Evolutionary conservation across 2,888 invertebrate genomes (phyloP), one percentile per base, ranked within the genome.

Genomic region (Actias luna): DNA sequence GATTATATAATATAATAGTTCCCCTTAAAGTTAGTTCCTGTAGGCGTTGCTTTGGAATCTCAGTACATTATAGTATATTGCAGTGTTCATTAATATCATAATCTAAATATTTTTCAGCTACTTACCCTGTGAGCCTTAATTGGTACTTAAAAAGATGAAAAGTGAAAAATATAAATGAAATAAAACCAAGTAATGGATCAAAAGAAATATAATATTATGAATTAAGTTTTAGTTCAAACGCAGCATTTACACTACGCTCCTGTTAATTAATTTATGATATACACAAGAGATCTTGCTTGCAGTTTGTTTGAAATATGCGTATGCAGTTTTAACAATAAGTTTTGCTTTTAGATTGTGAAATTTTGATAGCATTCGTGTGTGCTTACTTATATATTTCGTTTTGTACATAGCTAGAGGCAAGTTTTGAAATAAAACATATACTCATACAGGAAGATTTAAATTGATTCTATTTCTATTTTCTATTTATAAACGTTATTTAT

Each of bases 371-470:
- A 75, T 67, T 69, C 67, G 71, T 63, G 72, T 67, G 65, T 74
- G 74, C 65, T 82, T 77, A 73, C 65, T 82, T 77, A 73, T n/a
- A n/a, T n/a, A n/a, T 78, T 73, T 71, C 65, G 73, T 77, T 73
- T 74, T 65, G 69, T 69, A 69, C 69, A 55, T 16, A 5, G 14
- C 55, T 55, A 27, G 55, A 55, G 2, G 1, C 2, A 55, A 29
- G 55, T 55, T 55, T 55, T 55, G 14, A 27, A 55, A 50, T 12
- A 50, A 50, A 50, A 25, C 25, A 25, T 25, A 5, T 4, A 12
- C 12, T 50, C 46, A 10, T 50, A 25, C 25, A 25, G 25, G 2
- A 25, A 1, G 22, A 18, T 8, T 42, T 18, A 18, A 8, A 25
- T 50, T 22, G 22, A 1, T 4, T 25, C 25, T 46, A 22, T 46